Percentiles rank a stretch among this genome's conserved stretches.
Conservation (phyloP, 2,113 vertebrate genomes). For the Calonectris borealis region DNA sequence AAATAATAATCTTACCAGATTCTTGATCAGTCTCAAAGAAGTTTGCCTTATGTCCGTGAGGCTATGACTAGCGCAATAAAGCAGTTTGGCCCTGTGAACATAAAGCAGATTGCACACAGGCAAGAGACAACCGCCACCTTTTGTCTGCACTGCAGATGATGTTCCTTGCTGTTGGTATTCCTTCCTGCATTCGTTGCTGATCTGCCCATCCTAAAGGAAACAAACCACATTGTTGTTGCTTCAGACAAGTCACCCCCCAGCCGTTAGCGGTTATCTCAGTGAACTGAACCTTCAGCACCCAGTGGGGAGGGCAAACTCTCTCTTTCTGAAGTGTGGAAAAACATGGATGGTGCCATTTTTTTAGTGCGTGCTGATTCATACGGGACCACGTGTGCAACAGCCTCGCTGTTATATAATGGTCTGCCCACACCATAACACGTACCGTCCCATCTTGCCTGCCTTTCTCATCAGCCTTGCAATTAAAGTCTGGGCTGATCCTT, state of each 20-base stretch:
- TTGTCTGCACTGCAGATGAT: neutral
- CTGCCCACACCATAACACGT: conserved; percentile 2
- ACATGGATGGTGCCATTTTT: neutral
- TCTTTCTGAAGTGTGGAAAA: neutral
- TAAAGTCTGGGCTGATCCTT: conserved; percentile 62
- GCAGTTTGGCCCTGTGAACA: neutral
- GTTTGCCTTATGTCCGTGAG: neutral
- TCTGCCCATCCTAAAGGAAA: neutral
- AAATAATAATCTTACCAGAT: neutral
- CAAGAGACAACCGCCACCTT: neutral
- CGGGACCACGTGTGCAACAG: neutral
- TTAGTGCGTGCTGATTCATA: neutral
- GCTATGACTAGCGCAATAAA: neutral
- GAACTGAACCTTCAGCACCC: neutral
- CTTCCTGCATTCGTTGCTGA: neutral
- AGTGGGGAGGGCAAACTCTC: neutral
- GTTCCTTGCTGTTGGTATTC: neutral
- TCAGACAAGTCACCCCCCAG: neutral
- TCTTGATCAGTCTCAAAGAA: neutral
- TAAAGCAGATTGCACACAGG: neutral
- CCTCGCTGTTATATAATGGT: conserved; percentile 5
- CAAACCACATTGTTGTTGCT: neutral
- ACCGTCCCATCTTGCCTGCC: conserved; percentile 37
- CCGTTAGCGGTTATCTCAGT: accelerated
- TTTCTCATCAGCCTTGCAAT: conserved; percentile 52